phyloP scores from a whole-genome alignment of 2,113 vertebrate genomes.

The Oenanthe oenanthe region DNA sequence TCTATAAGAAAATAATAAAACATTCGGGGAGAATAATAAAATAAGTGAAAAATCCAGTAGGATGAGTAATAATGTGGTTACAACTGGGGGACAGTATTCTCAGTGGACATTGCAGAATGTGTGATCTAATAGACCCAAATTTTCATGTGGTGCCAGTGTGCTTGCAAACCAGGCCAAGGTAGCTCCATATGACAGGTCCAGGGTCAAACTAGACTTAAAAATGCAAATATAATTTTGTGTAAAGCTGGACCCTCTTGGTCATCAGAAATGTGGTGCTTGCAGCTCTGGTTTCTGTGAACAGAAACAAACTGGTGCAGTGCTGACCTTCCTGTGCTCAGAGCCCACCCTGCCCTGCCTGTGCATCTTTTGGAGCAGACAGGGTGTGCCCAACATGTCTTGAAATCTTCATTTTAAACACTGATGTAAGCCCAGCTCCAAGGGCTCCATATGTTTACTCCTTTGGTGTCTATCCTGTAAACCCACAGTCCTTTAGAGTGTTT shows the following conservation, averaged over 20 bases:
- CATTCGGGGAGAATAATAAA: neutral
- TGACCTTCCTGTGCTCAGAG: neutral
- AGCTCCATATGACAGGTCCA: neutral
- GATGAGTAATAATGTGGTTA: neutral
- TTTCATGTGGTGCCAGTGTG: neutral
- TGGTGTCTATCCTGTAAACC: neutral
- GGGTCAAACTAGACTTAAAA: neutral
- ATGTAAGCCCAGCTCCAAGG: neutral
- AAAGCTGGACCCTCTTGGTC: neutral
- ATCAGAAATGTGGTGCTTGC: neutral
- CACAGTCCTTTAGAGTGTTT: neutral
- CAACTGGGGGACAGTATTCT: neutral
- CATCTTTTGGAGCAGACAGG: neutral
- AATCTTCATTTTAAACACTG: neutral
- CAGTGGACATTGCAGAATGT: neutral
- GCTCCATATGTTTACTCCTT: neutral
- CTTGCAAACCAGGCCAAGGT: neutral
- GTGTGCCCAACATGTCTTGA: neutral
- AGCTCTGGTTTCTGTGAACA: neutral
- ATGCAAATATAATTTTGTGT: rapidly evolving
- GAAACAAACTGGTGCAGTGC: rapidly evolving
- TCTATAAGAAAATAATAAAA: neutral
- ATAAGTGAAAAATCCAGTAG: neutral
- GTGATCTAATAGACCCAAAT: neutral
- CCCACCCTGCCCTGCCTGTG: neutral